Base-by-base conservation (phyloP, 23 tunicate genomes). In the Pegea sp. region DNA sequence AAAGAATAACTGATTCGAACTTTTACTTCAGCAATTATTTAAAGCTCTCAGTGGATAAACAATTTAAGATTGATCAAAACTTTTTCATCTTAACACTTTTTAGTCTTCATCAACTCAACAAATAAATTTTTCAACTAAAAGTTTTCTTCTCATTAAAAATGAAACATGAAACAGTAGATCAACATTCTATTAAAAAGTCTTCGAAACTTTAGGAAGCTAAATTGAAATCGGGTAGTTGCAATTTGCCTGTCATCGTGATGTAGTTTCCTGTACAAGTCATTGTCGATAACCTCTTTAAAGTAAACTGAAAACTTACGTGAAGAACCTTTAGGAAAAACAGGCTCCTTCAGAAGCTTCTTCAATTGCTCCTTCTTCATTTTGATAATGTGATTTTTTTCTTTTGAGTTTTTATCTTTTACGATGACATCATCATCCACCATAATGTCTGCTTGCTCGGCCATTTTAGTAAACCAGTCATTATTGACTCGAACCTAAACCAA, bases 391-490 rank as follows among this genome's bases (percentile, higher is more conserved):
- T 49, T 44, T 34, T 27, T 42, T 24, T 67, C 66, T 0, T 50
- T 25, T 27, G 48, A 49, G 28, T 72, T 57, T 22, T 29, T 56
- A 33, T 57, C 66, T 5, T 48, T 11, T n/a, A 72, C 48, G 31
- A 84, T 25, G 53, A 68, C 27, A 21, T 74, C 95, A 25, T 74
- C 84, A 32, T 84, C 95, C 48, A 84, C 42, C 5, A 51, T 76
- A 31, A 84, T 63, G 6, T 66, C 95, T 63, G 65, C 70, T 25
- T 66, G 78, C 13, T 63, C 76, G 6, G 95, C 95, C 23, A 57
- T 52, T 57, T 84, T 74, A 18, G 26, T 68, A 48, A 84, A 73
- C 95, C 95, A 84, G 31, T 72, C 69, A 46, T 81, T 81, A 49
- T 66, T 67, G 22, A 72, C 31, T 6, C 64, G 56, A 23, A 62